Percentiles rank a stretch among this genome's conserved stretches.
These are phyloP conservation scores for Heliconius erato DNA, from an alignment of 2,888 invertebrate species.

Conservation along the genomic window DNA sequence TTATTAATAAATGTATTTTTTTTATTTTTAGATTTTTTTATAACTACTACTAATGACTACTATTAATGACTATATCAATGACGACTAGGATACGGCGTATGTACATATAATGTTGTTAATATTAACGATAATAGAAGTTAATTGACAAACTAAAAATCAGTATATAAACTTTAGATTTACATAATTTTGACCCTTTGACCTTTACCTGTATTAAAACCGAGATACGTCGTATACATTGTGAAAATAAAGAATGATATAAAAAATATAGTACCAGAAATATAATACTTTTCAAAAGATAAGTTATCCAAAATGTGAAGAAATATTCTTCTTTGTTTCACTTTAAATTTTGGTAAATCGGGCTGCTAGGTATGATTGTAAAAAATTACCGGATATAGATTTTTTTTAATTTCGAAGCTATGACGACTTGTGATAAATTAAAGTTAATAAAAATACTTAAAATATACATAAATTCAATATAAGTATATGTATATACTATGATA, in stretches of 20 bases:
- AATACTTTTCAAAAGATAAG: background rate
- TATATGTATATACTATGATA: background rate
- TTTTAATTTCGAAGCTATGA: too few relatives aligned
- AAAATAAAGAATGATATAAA: too few relatives aligned
- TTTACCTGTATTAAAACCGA: background rate
- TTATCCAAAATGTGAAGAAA: constrained; percentile 1
- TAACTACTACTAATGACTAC: too few relatives aligned
- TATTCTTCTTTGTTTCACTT: background rate
- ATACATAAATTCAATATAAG: background rate
- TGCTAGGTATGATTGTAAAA: background rate
- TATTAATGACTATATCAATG: background rate
- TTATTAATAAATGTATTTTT: background rate
- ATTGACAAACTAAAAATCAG: background rate
- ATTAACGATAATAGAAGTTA: background rate
- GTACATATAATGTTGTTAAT: background rate
- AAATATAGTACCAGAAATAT: background rate
- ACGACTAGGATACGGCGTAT: background rate
- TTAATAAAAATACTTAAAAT: too few relatives aligned
- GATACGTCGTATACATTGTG: background rate
- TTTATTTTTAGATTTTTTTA: too few relatives aligned
- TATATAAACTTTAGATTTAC: background rate
- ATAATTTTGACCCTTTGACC: background rate
- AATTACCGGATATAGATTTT: too few relatives aligned
- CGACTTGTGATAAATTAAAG: too few relatives aligned
- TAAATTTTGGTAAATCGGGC: background rate